phyloP scores from a whole-genome alignment of 1,140 invertebrate species.

The Chymomyza costata region DNA sequence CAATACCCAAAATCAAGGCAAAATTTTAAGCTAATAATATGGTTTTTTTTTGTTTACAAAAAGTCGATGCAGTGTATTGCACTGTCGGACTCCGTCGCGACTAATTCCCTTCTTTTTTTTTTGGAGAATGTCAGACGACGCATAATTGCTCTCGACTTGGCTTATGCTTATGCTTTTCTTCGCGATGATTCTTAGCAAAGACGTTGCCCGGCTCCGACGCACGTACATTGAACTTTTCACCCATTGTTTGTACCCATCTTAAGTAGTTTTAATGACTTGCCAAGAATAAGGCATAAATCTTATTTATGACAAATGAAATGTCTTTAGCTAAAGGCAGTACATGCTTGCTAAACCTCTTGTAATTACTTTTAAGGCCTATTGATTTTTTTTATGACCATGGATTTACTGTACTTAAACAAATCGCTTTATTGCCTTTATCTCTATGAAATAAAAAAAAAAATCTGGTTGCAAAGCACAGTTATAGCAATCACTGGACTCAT shows the following conservation, averaged over 20 bases:
- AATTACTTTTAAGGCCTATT: background rate
- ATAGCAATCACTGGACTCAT: slow-evolving; percentile 47
- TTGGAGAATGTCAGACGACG: slow-evolving; percentile 24
- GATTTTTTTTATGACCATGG: slow-evolving; percentile 35
- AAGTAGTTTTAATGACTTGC: slow-evolving; percentile 68
- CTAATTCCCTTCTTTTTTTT: slow-evolving; percentile 22
- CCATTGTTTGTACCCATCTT: slow-evolving; percentile 52
- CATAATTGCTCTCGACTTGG: slow-evolving; percentile 48
- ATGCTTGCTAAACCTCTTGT: no score
- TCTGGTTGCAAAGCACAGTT: slow-evolving; percentile 33
- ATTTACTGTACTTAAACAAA: slow-evolving; percentile 21
- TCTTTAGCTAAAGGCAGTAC: background rate
- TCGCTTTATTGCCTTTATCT: slow-evolving; percentile 3
- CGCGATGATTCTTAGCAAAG: no score
- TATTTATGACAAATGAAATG: slow-evolving; percentile 54
- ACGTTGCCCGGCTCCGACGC: slow-evolving; percentile 39
- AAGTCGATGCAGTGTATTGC: no score
- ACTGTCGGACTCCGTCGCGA: no score
- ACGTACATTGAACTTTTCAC: slow-evolving; percentile 69
- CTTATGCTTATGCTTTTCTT: slow-evolving; percentile 38
- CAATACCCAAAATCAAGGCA: no score
- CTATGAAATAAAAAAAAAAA: no score
- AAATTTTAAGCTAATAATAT: no score
- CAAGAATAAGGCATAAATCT: slow-evolving; percentile 49
- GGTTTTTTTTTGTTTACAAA: no score